Conservation (phyloP, 2,888 invertebrate species). For the Adineta ricciae region DNA sequence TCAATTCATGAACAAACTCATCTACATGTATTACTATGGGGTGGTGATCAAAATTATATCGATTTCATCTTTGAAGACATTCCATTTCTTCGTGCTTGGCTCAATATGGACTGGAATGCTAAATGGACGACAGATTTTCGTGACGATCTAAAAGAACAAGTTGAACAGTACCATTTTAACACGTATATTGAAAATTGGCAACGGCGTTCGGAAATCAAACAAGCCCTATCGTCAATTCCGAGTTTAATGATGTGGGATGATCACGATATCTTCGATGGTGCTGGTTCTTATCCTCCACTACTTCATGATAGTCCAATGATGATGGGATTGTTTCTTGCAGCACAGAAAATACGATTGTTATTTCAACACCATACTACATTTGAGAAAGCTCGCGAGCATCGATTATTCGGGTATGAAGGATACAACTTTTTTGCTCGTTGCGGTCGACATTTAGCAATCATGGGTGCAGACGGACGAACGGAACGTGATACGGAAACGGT, state of each 20-base stretch:
- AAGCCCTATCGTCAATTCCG: background rate
- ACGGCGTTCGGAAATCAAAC: background rate
- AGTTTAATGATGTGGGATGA: background rate
- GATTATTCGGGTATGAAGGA: background rate
- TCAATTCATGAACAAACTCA: background rate
- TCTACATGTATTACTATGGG: background rate
- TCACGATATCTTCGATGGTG: background rate
- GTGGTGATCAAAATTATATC: background rate
- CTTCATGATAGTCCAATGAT: slow-evolving; percentile 1
- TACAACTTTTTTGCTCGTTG: background rate
- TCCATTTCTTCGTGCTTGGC: background rate
- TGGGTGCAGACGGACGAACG: background rate
- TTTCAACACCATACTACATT: background rate
- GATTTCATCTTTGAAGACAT: background rate
- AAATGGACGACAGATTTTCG: background rate
- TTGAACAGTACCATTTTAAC: background rate
- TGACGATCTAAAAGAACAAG: background rate
- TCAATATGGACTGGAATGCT: background rate
- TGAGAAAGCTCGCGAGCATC: background rate
- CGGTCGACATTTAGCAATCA: background rate
- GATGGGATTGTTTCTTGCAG: background rate
- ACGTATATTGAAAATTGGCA: background rate
- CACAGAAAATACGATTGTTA: background rate
- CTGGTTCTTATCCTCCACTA: background rate
- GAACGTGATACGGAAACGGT: background rate